A percentile compares a stretch with the other conserved stretches of the same genome.
phyloP scores from a whole-genome alignment of 2,797 vertebrate genomes.

The Mormyrops attenuatus region DNA sequence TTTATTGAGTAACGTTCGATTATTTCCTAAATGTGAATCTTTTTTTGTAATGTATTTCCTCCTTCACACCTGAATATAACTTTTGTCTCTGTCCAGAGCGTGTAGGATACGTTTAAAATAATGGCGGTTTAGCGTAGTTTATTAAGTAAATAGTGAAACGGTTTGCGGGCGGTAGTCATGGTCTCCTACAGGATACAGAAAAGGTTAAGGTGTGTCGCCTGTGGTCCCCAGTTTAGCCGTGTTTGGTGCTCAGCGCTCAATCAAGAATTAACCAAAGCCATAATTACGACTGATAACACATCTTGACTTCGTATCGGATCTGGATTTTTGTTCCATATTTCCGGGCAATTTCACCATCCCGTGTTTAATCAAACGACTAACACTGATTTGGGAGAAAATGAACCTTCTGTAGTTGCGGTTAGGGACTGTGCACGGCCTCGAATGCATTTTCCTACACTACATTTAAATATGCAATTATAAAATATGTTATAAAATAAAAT shows the following conservation, averaged over 20 bases:
- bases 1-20: not conserved
- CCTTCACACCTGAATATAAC: not conserved
- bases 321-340: slow-evolving; percentile 1
- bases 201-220: not conserved
- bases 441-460: not conserved
- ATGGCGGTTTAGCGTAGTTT: not conserved
- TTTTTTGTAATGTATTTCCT: not conserved
- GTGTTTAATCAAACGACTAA: slow-evolving; percentile 16
- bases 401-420: not conserved
- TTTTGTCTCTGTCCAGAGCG: not conserved
- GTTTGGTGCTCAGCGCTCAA: slow-evolving; percentile 23
- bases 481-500: not conserved
- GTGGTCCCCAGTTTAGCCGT: not conserved
- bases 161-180: not conserved
- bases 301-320: not conserved
- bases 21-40: not conserved
- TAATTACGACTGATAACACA: slow-evolving; percentile 13
- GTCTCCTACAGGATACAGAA: not conserved
- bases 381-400: not conserved
- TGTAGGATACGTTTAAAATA: not conserved
- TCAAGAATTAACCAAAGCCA: slow-evolving; percentile 22
- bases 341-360: not conserved
- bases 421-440: not conserved
- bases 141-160: not conserved
- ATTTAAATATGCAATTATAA: not conserved